Evolutionary conservation across 1,140 invertebrate genomes (phyloP).

Genomic region (Ladona fulva): DNA sequence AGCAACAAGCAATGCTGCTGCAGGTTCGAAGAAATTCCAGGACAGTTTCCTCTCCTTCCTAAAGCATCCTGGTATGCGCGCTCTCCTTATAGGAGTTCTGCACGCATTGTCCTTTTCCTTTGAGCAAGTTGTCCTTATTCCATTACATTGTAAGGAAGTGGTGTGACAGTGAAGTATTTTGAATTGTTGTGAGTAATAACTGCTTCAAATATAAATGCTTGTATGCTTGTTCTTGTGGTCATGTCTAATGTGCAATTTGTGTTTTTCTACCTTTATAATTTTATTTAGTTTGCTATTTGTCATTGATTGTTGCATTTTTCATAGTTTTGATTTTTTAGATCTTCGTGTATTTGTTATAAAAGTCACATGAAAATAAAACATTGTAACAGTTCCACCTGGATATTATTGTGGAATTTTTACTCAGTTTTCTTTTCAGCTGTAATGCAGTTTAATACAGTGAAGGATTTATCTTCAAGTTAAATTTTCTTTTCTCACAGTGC

Average conservation of each 20-base stretch:
- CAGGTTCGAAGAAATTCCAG: conserved; percentile 41
- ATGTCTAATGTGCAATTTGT: background rate
- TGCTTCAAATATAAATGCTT: background rate
- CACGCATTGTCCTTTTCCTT: background rate
- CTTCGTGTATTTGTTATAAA: background rate
- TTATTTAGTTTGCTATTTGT: background rate
- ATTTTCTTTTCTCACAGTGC: too few species aligned
- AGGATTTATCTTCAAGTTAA: too few species aligned
- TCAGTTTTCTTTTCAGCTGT: too few species aligned
- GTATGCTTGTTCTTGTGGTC: background rate
- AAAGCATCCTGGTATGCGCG: conserved; percentile 42
- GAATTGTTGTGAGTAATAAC: background rate
- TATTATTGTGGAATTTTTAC: too few species aligned
- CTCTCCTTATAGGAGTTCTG: conserved; percentile 12
- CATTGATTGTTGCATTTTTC: background rate
- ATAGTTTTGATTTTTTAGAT: background rate
- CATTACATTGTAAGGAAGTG: too few species aligned
- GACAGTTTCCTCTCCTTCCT: conserved; percentile 61
- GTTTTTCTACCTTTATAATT: background rate
- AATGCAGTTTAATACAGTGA: too few species aligned
- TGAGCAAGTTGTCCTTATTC: too few species aligned
- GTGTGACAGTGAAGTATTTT: background rate
- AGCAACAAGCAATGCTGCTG: conserved; percentile 25
- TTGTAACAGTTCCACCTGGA: too few species aligned
- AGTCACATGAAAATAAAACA: too few species aligned